phyloP scores from a whole-genome alignment of 2,888 invertebrate species.

The Leptogaster cylindrica region DNA sequence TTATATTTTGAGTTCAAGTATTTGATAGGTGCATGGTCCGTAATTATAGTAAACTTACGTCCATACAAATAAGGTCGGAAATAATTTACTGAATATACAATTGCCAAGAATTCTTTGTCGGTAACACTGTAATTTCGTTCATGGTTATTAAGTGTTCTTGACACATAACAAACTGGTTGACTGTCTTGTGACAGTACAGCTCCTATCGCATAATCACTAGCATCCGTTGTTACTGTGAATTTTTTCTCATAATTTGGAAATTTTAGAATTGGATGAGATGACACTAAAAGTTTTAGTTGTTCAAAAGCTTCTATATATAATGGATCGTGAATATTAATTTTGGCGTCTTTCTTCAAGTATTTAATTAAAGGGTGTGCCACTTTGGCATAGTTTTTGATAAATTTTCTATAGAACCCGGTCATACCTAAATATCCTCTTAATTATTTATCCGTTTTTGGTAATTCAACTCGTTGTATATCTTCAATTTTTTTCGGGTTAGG shows the following conservation, averaged over 20 bases:
- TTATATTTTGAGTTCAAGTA: constrained; percentile 43
- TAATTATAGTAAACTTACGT: too few species aligned
- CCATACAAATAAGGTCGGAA: too few species aligned
- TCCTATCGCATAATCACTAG: constrained; percentile 41
- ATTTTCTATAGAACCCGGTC: too few species aligned
- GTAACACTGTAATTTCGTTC: constrained; percentile 43
- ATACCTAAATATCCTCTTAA: constrained; percentile 45
- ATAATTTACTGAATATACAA: constrained; percentile 43
- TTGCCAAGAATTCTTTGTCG: constrained; percentile 46
- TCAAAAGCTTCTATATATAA: constrained; percentile 38
- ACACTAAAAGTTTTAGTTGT: constrained; percentile 35
- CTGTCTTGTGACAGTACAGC: neutral
- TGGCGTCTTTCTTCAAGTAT: constrained; percentile 35
- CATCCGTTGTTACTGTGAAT: constrained; percentile 41
- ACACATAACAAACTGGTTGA: neutral
- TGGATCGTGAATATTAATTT: constrained; percentile 39
- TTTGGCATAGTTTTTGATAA: too few species aligned
- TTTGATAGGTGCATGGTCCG: too few species aligned
- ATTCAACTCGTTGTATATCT: constrained; percentile 2
- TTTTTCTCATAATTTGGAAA: constrained; percentile 39
- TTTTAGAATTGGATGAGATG: constrained; percentile 39
- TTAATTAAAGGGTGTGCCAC: constrained; percentile 45
- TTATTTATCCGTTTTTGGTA: constrained; percentile 44
- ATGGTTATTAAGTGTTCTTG: constrained; percentile 35
- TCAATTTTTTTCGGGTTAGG: constrained; percentile 40